phyloP scores from a whole-genome alignment of 1,140 invertebrate genomes.

The Drosophila pseudoananassae region DNA sequence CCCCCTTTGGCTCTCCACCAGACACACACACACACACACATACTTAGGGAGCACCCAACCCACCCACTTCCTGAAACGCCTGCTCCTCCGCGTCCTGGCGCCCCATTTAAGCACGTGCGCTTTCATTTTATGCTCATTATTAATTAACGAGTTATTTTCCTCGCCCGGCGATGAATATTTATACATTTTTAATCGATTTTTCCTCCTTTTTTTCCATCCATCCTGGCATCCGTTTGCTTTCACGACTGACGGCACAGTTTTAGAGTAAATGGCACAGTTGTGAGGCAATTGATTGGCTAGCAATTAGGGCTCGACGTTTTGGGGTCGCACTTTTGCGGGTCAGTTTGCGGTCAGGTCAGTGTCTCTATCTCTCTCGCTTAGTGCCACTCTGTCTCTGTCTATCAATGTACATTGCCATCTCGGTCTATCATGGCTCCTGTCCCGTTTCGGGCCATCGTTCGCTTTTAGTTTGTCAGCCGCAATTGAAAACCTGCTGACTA shows the following conservation, averaged over 20 bases:
- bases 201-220: not conserved
- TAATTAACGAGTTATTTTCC: conserved; percentile 80
- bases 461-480: conserved; percentile 8
- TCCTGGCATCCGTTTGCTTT: not conserved
- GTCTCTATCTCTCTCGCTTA: not conserved
- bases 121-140: conserved; percentile 76
- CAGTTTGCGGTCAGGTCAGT: conserved; percentile 27
- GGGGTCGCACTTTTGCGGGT: conserved; percentile 21
- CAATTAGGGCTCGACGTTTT: conserved; percentile 27
- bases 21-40: no score
- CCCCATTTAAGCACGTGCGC: conserved; percentile 60
- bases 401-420: not conserved
- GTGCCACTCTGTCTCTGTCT: conserved; percentile 6
- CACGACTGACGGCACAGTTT: conserved; percentile 4
- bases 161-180: conserved; percentile 69
- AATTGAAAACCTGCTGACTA: conserved; percentile 62
- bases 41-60: not conserved
- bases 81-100: not conserved
- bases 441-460: conserved; percentile 3
- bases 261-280: conserved; percentile 1
- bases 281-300: not conserved
- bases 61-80: not conserved
- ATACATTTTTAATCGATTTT: conserved; percentile 78
- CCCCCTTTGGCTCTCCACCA: not conserved
- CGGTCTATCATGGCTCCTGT: conserved; percentile 4